Percentiles rank a stretch among this genome's conserved stretches.
phyloP scores from a whole-genome alignment of 2,888 invertebrate genomes.

The Linyphia triangularis region DNA sequence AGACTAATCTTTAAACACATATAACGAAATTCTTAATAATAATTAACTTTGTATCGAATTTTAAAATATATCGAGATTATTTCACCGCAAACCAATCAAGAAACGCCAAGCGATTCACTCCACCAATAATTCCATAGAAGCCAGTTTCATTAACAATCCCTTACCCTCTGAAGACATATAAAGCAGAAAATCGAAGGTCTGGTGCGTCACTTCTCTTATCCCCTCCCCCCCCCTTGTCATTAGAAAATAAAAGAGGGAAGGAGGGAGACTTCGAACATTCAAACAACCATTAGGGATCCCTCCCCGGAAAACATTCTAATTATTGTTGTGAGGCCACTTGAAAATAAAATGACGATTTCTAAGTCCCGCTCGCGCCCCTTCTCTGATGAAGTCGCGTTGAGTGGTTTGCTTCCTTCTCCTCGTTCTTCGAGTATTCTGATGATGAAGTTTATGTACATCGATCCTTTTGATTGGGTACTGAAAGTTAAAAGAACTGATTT shows the following conservation, averaged over 20 bases:
- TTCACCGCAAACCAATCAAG: slow-evolving; percentile 5
- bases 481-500: slow-evolving; percentile 43
- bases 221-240: slow-evolving; percentile 35
- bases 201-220: slow-evolving; percentile 10
- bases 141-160: slow-evolving; percentile 52
- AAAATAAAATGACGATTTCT: slow-evolving; percentile 54
- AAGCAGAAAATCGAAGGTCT: slow-evolving; percentile 58
- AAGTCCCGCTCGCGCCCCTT: not conserved
- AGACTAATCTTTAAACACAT: not conserved
- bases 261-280: slow-evolving; percentile 47
- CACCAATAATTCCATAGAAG: slow-evolving; percentile 58
- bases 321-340: slow-evolving; percentile 64
- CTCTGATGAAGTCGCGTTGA: not conserved
- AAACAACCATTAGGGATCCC: slow-evolving; percentile 44
- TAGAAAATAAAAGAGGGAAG: slow-evolving; percentile 13
- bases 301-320: slow-evolving; percentile 63
- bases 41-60: not conserved
- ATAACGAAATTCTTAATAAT: not conserved
- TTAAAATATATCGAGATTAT: not conserved
- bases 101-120: slow-evolving; percentile 11
- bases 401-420: not conserved
- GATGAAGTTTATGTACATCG: slow-evolving; percentile 33
- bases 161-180: slow-evolving; percentile 24
- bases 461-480: slow-evolving; percentile 20
- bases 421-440: not conserved